Evolutionary conservation across 2,113 vertebrate genomes (phyloP).

Genomic region (Myxocyprinus asiaticus): DNA sequence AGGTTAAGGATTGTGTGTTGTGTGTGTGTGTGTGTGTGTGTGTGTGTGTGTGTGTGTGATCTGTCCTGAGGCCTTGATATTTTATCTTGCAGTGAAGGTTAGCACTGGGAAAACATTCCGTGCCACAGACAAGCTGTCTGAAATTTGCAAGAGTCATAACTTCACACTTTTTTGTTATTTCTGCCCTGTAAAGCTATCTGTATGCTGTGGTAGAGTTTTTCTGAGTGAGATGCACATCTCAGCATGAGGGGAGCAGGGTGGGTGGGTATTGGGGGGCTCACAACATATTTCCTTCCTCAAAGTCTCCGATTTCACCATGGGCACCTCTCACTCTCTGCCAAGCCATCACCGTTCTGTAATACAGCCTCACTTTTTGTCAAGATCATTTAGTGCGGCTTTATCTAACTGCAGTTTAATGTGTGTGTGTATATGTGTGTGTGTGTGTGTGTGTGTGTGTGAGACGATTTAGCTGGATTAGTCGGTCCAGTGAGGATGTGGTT

Average conservation of each 20-base stretch:
- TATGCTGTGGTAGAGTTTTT: constrained; percentile 47
- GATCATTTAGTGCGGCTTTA: constrained; percentile 54
- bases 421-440: constrained; percentile 44
- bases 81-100: background rate
- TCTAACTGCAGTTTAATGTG: constrained; percentile 53
- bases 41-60: background rate
- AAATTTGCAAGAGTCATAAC: constrained; percentile 39
- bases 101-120: background rate
- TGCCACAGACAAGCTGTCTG: too few relatives aligned
- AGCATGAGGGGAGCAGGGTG: background rate
- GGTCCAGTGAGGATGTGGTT: constrained; percentile 54
- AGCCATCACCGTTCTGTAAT: constrained; percentile 46
- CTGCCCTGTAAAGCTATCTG: constrained; percentile 49
- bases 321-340: constrained; percentile 46
- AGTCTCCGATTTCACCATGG: constrained; percentile 48
- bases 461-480: constrained; percentile 55
- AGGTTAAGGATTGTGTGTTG: background rate
- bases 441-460: constrained; percentile 44
- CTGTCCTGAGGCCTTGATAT: background rate
- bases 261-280: background rate
- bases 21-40: background rate
- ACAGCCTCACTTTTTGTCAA: constrained; percentile 48
- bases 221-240: constrained; percentile 46
- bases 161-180: constrained; percentile 54
- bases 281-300: constrained; percentile 55